Conservation (phyloP, 2,113 vertebrate genomes). For the Columba livia region DNA sequence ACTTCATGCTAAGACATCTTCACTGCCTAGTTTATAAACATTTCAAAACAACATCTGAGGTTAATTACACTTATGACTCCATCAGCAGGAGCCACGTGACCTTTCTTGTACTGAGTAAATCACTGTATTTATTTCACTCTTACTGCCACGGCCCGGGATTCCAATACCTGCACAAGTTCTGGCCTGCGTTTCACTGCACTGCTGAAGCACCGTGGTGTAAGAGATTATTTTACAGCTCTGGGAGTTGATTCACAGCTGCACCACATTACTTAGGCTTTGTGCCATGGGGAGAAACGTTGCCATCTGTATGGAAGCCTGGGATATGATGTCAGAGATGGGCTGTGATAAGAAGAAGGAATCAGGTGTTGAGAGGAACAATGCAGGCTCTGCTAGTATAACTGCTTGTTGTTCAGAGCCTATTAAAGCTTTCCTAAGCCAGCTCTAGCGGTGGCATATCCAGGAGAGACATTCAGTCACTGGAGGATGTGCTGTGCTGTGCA, state of each 20-base stretch:
- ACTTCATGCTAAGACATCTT: neutral
- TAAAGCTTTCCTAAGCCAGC: neutral
- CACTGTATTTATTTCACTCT: neutral
- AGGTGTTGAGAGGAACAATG: neutral
- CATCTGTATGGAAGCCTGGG: neutral
- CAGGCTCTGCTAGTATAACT: neutral
- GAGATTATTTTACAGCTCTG: neutral
- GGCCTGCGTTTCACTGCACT: neutral
- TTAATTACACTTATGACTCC: slow-evolving; percentile 20
- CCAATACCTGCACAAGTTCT: neutral
- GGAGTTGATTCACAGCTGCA: neutral
- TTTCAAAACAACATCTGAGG: slow-evolving; percentile 1
- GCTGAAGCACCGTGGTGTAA: neutral
- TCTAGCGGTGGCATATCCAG: neutral
- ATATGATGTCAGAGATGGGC: slow-evolving; percentile 12
- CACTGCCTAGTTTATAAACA: neutral
- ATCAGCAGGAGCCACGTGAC: neutral
- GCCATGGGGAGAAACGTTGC: neutral
- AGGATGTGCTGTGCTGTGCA: neutral
- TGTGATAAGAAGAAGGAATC: neutral
- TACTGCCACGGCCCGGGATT: neutral
- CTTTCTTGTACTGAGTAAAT: neutral
- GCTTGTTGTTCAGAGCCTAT: neutral
- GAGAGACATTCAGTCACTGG: neutral
- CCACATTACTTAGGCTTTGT: neutral